Conservation (phyloP, 2,797 vertebrate species). For the Notoglanidium macrostoma region DNA sequence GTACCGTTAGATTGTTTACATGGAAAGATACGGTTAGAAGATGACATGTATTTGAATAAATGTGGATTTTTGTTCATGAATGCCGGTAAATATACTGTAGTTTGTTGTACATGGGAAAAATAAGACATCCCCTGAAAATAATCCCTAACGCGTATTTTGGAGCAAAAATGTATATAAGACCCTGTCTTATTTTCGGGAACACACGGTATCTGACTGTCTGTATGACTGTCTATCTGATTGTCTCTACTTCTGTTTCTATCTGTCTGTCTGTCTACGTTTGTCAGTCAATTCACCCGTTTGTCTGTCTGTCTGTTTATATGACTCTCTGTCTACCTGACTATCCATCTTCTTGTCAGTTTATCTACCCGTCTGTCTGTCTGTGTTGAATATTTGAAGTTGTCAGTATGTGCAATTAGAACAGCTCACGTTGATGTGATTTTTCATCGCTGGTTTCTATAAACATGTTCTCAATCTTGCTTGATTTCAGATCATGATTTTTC, state of each 20-base stretch:
- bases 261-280: neutral
- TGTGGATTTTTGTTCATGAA: too few relatives aligned
- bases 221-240: neutral
- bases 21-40: too few relatives aligned
- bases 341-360: neutral
- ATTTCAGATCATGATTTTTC: conserved; percentile 82
- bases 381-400: neutral
- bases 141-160: too few relatives aligned
- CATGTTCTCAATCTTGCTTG: neutral
- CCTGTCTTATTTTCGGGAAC: too few relatives aligned
- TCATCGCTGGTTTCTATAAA: neutral
- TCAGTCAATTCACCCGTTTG: too few relatives aligned
- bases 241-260: too few relatives aligned
- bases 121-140: too few relatives aligned
- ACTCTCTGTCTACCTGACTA: neutral
- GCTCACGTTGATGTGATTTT: neutral
- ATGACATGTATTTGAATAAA: too few relatives aligned
- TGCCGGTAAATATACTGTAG: too few relatives aligned
- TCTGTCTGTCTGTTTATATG: neutral
- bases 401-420: neutral
- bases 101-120: too few relatives aligned
- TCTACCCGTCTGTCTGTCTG: neutral
- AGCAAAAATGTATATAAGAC: too few relatives aligned
- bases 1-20: too few relatives aligned
- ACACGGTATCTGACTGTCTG: neutral